These are phyloP conservation scores for Lepidurus couesii DNA, from an alignment of 1,140 invertebrate species.

Conservation along the genomic window DNA sequence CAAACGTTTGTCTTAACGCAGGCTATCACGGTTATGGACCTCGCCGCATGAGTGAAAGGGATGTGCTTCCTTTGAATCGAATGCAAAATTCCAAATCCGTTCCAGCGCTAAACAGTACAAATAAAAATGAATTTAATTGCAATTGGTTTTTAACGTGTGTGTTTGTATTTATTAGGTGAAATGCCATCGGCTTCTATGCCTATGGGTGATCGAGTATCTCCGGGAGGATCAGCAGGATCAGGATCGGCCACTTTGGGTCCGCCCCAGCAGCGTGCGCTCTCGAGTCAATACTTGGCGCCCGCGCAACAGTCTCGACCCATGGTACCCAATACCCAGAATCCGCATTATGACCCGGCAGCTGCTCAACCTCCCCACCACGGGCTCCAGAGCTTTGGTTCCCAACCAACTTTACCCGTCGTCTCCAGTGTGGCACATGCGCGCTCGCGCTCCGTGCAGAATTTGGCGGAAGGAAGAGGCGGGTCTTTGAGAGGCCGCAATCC, in stretches of 20 bases:
- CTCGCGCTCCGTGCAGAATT: conserved; percentile 33
- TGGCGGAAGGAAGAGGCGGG: conserved; percentile 25
- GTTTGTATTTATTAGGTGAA: neutral
- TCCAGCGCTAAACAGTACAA: conserved; percentile 47
- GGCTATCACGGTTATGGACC: conserved; percentile 48
- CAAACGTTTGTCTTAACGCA: neutral
- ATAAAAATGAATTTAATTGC: neutral
- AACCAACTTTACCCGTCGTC: neutral
- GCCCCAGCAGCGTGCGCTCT: neutral
- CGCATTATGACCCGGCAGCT: neutral
- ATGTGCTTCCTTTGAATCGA: conserved; percentile 60
- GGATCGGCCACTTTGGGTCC: conserved; percentile 3
- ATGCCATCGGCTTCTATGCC: neutral
- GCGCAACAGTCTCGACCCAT: neutral
- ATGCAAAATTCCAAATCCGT: conserved; percentile 83
- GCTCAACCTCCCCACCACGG: neutral
- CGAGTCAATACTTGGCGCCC: conserved; percentile 8
- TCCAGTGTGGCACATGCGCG: neutral
- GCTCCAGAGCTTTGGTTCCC: neutral
- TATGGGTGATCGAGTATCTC: neutral
- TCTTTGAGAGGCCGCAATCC: conserved; percentile 30
- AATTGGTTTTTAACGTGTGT: neutral
- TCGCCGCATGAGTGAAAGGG: conserved; percentile 79
- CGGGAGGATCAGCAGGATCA: conserved; percentile 11
- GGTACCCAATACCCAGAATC: conserved; percentile 1